phyloP scores from a whole-genome alignment of 2,888 invertebrate genomes.

The Melipona beecheii region DNA sequence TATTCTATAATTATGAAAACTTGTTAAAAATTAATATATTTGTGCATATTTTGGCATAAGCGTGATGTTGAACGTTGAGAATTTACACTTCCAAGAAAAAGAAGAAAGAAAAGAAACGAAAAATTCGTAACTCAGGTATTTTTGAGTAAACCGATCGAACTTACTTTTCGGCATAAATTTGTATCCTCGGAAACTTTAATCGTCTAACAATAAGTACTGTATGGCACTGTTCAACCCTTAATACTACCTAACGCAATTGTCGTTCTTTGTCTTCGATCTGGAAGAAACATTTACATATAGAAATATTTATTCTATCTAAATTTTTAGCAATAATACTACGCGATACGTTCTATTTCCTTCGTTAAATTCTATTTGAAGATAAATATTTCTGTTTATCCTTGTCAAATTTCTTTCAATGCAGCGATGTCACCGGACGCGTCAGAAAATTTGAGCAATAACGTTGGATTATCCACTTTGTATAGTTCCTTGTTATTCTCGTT shows the following conservation, averaged over 20 bases:
- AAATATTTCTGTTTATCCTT: not conserved
- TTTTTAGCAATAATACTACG: no score
- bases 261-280: not conserved
- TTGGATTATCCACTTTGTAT: not conserved
- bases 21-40: not conserved
- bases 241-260: not conserved
- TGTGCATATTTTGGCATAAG: not conserved
- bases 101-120: no score
- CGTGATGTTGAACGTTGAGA: no score
- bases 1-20: not conserved
- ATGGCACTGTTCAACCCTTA: constrained; percentile 13
- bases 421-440: no score
- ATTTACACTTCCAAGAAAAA: not conserved
- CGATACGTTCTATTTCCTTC: no score
- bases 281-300: no score
- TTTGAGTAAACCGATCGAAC: not conserved
- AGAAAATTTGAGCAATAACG: constrained; percentile 14
- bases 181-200: not conserved
- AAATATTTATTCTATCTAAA: no score
- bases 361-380: not conserved
- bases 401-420: not conserved
- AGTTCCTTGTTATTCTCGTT: not conserved
- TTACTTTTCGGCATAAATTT: no score
- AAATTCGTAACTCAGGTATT: not conserved
- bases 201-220: not conserved